Base-by-base conservation (phyloP, 2,888 invertebrate genomes). In the Oasisia sp. region DNA sequence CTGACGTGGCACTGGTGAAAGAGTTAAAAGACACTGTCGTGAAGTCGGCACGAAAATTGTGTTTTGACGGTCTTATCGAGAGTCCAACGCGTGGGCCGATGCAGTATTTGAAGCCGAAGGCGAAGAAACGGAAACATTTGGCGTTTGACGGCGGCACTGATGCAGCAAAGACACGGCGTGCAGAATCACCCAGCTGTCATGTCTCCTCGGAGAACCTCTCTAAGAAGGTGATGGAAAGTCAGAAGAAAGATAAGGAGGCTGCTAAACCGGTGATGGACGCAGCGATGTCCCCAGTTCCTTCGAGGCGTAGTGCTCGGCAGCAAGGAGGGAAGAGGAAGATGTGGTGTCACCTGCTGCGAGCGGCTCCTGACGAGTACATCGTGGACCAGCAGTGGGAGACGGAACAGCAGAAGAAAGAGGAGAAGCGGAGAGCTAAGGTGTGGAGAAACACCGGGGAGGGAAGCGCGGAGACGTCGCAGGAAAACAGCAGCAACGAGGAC, bases 291-390 rank as follows among this genome's bases (percentile, higher is more conserved):
- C 74, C 74, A 27, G 74, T 74, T 3, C 74, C 74, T 74, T 74
- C 74, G n/a, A 74, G 93, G 11, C 89, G 93, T 38, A 93, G 93
- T 92, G 92, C 93, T 27, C 92, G 93, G n/a, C 91, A 93, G 58
- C 91, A 90, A 9, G 92, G 92, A 27, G 50, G 74, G 50, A 89
- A 91, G 89, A 74, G 93, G 5, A 93, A 93, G 91, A 91, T 91
- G 89, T 93, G 93, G 93, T 92, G 93, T 91, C 93, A 93, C 58
- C 91, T 93, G n/a, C 93, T 93, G 27, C 56, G 93, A 9, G 93
- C 93, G 0, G 91, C 91, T 14, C 93, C 93, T n/a, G 93, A 93
- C 89, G 93, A 93, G 74, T 93, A 91, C 45, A 92, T 92, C 27
- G 89, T 91, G 45, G 93, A 92, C 50, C 56, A 92, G n/a, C 90